Conservation (phyloP, 2,797 vertebrate species). For the Natrix natrix region DNA sequence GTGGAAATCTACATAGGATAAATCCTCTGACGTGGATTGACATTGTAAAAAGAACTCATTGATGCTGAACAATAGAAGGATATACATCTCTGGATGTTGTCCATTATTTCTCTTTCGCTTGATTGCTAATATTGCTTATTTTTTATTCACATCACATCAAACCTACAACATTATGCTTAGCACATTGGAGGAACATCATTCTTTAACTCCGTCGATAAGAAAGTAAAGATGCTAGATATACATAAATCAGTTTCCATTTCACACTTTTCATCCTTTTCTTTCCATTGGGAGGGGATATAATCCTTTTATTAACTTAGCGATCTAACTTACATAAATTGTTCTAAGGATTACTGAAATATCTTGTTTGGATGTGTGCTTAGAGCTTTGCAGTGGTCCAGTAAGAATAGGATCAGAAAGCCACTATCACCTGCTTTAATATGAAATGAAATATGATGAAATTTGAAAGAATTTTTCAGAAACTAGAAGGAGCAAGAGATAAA, state of each 20-base stretch:
- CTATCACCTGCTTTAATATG: conserved; percentile 30
- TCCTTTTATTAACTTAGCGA: neutral
- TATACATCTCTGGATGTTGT: neutral
- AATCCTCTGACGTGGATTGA: neutral
- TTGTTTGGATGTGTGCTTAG: neutral
- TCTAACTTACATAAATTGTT: neutral
- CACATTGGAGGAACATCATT: neutral
- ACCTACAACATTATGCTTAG: neutral
- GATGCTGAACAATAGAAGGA: neutral
- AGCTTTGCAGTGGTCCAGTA: neutral
- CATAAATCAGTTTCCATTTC: neutral
- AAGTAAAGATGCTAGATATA: neutral
- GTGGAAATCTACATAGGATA: neutral
- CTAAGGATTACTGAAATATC: neutral
- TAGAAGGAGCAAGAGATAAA: conserved; percentile 49
- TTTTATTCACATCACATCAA: neutral
- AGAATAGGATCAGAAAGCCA: conserved; percentile 31
- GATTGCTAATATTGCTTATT: neutral
- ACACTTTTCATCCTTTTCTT: neutral
- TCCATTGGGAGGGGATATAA: neutral
- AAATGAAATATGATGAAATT: conserved; percentile 59
- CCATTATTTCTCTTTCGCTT: neutral
- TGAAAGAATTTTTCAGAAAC: conserved; percentile 35
- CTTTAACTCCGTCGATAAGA: neutral
- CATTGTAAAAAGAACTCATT: neutral